Conservation (phyloP, 2,888 invertebrate genomes). For the Aporophyla nigra region DNA sequence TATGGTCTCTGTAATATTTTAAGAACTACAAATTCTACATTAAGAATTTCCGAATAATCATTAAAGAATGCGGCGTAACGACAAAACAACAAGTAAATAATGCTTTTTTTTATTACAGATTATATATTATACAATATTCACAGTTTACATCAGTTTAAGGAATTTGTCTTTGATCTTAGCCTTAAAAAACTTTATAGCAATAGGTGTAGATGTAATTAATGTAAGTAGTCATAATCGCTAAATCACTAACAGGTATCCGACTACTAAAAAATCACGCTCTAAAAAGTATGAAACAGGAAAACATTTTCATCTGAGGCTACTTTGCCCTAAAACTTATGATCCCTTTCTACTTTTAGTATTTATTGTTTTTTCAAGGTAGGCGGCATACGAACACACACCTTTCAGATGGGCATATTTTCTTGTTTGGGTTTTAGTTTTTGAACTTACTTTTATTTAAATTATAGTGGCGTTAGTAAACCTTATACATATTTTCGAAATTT, state of each 20-base stretch:
- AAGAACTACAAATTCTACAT: background rate
- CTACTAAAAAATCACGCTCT: too few relatives aligned
- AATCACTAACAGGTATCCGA: background rate
- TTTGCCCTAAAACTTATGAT: too few relatives aligned
- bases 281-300: too few relatives aligned
- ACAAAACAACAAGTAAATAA: background rate
- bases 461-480: too few relatives aligned
- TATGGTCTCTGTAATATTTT: background rate
- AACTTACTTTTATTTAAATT: too few relatives aligned
- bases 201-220: background rate
- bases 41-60: background rate
- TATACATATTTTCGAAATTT: too few relatives aligned
- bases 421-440: too few relatives aligned
- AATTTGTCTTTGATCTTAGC: background rate
- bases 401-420: too few relatives aligned
- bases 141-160: background rate
- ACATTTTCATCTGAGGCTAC: too few relatives aligned
- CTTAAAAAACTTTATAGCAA: background rate
- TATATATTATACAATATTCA: background rate
- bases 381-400: too few relatives aligned
- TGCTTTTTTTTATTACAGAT: background rate
- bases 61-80: background rate
- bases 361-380: too few relatives aligned
- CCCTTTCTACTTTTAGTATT: too few relatives aligned
- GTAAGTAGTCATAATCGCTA: background rate